These are phyloP conservation scores for Myotis pilosus DNA, from an alignment of 2,797 vertebrate species.

Conservation along the genomic window DNA sequence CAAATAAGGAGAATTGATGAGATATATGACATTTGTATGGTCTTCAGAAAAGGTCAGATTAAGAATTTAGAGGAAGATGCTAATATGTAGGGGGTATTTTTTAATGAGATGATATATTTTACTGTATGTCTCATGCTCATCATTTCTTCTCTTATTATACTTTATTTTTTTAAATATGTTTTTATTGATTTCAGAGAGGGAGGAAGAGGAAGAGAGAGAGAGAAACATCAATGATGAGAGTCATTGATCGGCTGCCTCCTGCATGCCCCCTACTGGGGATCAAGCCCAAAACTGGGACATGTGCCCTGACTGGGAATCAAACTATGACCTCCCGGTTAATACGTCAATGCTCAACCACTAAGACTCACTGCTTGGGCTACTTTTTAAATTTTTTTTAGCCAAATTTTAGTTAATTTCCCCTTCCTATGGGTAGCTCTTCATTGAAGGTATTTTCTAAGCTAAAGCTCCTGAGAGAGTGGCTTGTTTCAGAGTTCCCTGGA, in stretches of 20 bases:
- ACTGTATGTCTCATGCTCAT: background rate
- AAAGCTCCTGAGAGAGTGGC: background rate
- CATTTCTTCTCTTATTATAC: background rate
- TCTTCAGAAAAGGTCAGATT: slow-evolving; percentile 31
- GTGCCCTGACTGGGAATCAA: no score
- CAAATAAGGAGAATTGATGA: background rate
- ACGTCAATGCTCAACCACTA: no score
- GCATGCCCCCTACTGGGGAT: no score
- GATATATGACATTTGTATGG: background rate
- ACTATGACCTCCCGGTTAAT: no score
- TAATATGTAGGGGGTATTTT: background rate
- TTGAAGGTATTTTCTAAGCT: background rate
- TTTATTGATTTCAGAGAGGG: no score
- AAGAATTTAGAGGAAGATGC: background rate
- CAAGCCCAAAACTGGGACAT: no score
- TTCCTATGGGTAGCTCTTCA: background rate
- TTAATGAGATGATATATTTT: background rate
- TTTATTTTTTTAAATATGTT: background rate
- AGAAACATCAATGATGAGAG: no score
- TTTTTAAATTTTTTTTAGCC: no score
- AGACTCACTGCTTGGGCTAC: no score
- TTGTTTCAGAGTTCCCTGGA: background rate
- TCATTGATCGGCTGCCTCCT: no score
- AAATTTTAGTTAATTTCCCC: background rate
- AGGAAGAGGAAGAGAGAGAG: no score